Evolutionary conservation across 2,797 vertebrate genomes (phyloP), one percentile per base, ranked within the genome.

Genomic region (Enteromius mattozi): DNA sequence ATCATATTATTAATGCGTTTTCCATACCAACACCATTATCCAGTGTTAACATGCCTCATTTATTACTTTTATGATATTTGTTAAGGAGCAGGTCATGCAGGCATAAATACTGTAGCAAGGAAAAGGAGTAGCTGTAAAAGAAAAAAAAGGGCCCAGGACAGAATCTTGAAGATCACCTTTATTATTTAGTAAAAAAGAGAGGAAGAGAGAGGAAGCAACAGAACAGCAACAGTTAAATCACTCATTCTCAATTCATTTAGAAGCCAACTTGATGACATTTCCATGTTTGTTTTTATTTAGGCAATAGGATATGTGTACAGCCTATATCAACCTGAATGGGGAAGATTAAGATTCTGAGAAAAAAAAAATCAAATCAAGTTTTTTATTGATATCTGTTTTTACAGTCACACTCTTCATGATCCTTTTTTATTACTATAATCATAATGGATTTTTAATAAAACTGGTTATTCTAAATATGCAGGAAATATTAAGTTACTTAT

Each of bases 1-100:
- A 59, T 24, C 33, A 74, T 83, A 87, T 83, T 86, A 78, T 78
- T 69, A 84, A 85, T 80, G 74, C 76, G 69, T 87, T 79, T 74
- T 82, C 66, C 24, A 19, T 65, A 82, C 70, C 45, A 37, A 72
- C 68, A 37, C 49, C 37, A 45, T 86, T 87, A 79, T 40, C 17
- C 59, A 40, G 71, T 61, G 21, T 49, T 59, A 61, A 17, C 8
- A 16, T 81, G 40, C 4, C 6, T 59, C 76, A 88, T 83, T 81
- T 85, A 78, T 87, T 70, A 59, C 70, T 81, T 83, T 87, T 81
- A 78, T 21, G 19, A 33, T 49, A 30, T 74, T 42, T 75, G 33
- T 65, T 8, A 33, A 54, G 74, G 45, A 24, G 51, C 6, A 21
- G 19, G 51, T n/a, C 33, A 21, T 40, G 49, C 35, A 76, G 40